Base-by-base conservation (phyloP, 2,113 vertebrate species). In the Trogon melanurus region DNA sequence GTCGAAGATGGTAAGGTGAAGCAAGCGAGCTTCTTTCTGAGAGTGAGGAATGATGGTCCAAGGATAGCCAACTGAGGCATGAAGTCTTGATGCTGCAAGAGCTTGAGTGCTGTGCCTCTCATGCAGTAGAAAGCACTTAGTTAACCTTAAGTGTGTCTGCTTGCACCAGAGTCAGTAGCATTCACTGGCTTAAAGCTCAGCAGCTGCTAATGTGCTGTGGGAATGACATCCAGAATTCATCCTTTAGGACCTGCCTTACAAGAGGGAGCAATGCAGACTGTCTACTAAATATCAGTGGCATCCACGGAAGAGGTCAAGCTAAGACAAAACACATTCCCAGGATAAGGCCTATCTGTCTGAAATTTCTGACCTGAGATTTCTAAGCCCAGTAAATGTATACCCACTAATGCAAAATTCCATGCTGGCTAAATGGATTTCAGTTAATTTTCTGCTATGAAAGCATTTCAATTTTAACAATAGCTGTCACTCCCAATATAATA, bases 381-480 rank as follows among this genome's bases (percentile, higher is more conserved):
- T 61, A 79, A 93, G 69, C 38, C 75, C 30, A 38, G 38, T 70
- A 85, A 93, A 70, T 51, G 26, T 71, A 44, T 74, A 45, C 44
- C 64, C 47, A 67, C 69, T 88, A 91, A 94, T 71, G 69, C 76
- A 88, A 87, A 88, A 93, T 86, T 96, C 75, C 56, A 36, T 71
- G 50, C 60, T 62, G 79, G 22, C 58, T 96, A 79, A 91, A 75
- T 93, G 92, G 72, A 74, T 88, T 86, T 96, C 45, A 69, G 76
- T 79, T 89, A 67, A 88, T 81, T 95, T 95, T 92, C 80, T 75
- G 32, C 86, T 79, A 57, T 30, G 66, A 91, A 93, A 95, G 76
- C 65, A 75, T 91, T 93, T 94, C 2, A 6, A 61, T 94, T 96
- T 96, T 91, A 92, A 95, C 88, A 95, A 96, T 94, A 92, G 88